These are phyloP conservation scores for Pterocles burchelli DNA, from an alignment of 2,113 vertebrate genomes.

Conservation along the genomic window DNA sequence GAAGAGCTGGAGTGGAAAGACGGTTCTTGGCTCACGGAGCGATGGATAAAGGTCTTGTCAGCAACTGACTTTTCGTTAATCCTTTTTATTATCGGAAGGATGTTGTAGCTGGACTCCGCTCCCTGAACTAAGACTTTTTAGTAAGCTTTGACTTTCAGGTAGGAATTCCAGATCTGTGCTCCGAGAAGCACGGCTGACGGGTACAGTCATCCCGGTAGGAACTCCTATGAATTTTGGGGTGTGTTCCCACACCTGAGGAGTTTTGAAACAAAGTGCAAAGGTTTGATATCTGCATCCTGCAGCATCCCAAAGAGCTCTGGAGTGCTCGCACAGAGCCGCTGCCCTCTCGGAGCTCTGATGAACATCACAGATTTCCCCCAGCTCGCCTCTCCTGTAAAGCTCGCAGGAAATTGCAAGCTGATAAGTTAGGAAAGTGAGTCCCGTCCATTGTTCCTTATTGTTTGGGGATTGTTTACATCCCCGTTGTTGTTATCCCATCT, in stretches of 20 bases:
- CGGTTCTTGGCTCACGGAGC: neutral
- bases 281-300: neutral
- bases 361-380: constrained; percentile 44
- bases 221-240: fast-evolving
- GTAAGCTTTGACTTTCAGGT: neutral
- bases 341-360: constrained; percentile 1
- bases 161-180: neutral
- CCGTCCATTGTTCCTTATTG: constrained; percentile 32
- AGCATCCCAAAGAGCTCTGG: neutral
- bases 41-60: constrained; percentile 32
- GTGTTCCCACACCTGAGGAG: neutral
- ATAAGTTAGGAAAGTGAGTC: neutral
- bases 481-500: constrained; percentile 39
- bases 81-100: neutral
- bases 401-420: constrained; percentile 29
- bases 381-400: neutral
- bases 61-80: constrained; percentile 30
- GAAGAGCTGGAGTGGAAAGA: neutral
- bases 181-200: neutral
- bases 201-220: neutral
- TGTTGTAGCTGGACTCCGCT: neutral
- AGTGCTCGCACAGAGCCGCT: neutral
- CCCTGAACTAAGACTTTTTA: neutral
- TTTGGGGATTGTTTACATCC: constrained; percentile 46
- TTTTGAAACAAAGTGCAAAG: neutral